These are phyloP conservation scores for Tenthredo distinguenda DNA, from an alignment of 2,888 invertebrate species.

Conservation along the genomic window DNA sequence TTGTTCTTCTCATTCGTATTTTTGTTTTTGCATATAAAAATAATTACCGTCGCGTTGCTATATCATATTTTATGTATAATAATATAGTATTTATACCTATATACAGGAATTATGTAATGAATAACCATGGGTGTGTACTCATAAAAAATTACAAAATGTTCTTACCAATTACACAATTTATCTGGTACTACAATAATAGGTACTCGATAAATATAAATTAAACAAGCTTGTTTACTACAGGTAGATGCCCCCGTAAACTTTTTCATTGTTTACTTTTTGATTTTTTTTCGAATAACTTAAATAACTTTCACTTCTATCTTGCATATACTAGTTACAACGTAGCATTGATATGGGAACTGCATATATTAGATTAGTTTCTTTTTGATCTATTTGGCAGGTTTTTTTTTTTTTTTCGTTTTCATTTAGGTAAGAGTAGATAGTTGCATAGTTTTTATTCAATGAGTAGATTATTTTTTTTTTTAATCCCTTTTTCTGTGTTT, in stretches of 20 bases:
- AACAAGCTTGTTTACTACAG: conserved; percentile 31
- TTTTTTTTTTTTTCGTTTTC: neutral
- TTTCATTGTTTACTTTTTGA: neutral
- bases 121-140: conserved; percentile 16
- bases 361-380: neutral
- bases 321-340: neutral
- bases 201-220: conserved; percentile 19
- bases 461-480: neutral
- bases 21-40: conserved; percentile 30
- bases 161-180: conserved; percentile 4
- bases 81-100: neutral
- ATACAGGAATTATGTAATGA: conserved; percentile 26
- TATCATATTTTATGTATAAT: conserved; percentile 11
- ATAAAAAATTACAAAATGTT: conserved; percentile 48
- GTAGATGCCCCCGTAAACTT: neutral
- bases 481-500: neutral
- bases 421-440: conserved; percentile 13
- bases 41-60: conserved; percentile 30
- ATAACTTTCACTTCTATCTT: neutral
- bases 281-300: neutral
- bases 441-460: neutral
- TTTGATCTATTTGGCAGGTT: conserved; percentile 14
- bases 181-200: neutral
- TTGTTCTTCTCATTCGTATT: neutral
- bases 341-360: conserved; percentile 38